Base-by-base conservation (phyloP, 2,888 invertebrate genomes). In the Cryptus viduatorius region DNA sequence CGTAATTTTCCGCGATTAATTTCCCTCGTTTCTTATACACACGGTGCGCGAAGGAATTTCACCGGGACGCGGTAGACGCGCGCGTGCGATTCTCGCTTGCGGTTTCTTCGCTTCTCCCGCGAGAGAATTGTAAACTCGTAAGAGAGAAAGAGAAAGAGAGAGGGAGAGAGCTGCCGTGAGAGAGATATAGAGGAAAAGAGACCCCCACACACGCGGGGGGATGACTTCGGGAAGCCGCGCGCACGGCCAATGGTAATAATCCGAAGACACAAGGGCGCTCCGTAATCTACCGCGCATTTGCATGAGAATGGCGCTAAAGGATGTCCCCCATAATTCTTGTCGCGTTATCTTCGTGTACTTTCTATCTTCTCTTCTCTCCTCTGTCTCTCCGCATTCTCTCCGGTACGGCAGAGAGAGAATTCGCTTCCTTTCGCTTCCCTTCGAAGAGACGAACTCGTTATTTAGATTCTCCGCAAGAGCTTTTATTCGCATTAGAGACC, bases 221-320 rank as follows among this genome's bases (percentile, higher is more conserved):
- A 37, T 56, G 59, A 59, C 83, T 82, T 85, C 83, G 85, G 65
- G 87, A 89, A 90, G 89, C 86, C 88, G 42, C 3, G 88, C 87
- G 80, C 78, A 75, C 81, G 88, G 84, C 90, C 90, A 90, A 92
- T 91, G 90, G 87, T 86, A 90, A 90, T 90, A 90, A 90, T 90
- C 90, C 88, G 87, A 90, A 89, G 90, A 89, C 90, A 89, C 90
- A 89, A 90, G 89, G 89, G 90, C 88, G 87, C 79, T 8, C 79
- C 89, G 91, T 91, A 92, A 91, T 91, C 91, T 90, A 89, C 88
- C 89, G 89, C 87, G 87, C 89, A 92, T 91, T 92, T 92, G 90
- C 91, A 91, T 92, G 91, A 91, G 90, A 92, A 91, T 91, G 90
- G 89, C 90, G 91, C 89, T 91, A 91, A 91, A 91, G 90, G 91